Evolutionary conservation across 2,113 vertebrate genomes (phyloP).

Genomic region (Apeltes quadracus): DNA sequence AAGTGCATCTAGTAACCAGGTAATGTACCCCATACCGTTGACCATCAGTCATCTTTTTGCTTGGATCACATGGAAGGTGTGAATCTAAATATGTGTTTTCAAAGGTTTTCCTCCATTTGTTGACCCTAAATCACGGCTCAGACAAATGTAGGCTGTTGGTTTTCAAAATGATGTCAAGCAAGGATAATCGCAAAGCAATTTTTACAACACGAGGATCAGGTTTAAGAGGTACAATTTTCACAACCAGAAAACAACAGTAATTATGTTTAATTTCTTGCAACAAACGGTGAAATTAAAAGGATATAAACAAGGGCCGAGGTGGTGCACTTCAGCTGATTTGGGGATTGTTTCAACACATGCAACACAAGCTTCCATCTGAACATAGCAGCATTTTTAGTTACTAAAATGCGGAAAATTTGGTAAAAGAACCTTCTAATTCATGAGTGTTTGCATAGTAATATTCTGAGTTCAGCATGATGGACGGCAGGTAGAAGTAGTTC

Average conservation of each 20-base stretch:
- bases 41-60: background rate
- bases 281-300: slow-evolving; percentile 62
- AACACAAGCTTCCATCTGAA: too few relatives aligned
- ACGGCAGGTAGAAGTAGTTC: background rate
- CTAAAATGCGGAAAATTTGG: background rate
- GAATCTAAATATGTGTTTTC: slow-evolving; percentile 9
- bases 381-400: background rate
- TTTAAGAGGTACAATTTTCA: slow-evolving; percentile 74
- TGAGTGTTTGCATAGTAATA: background rate
- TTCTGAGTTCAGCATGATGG: background rate
- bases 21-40: background rate
- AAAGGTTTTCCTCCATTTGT: slow-evolving; percentile 13
- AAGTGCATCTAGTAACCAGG: background rate
- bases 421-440: background rate
- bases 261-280: slow-evolving; percentile 71
- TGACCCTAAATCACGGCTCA: slow-evolving; percentile 7
- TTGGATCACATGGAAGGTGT: rapidly evolving
- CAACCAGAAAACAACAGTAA: slow-evolving; percentile 71
- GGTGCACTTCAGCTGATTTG: slow-evolving; percentile 3
- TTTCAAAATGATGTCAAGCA: slow-evolving; percentile 60
- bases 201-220: slow-evolving; percentile 41
- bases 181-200: slow-evolving; percentile 76
- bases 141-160: slow-evolving; percentile 30
- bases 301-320: slow-evolving; percentile 33
- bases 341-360: slow-evolving; percentile 5